Conservation (phyloP, 2,113 vertebrate genomes). For the Malaclemys terrapin region DNA sequence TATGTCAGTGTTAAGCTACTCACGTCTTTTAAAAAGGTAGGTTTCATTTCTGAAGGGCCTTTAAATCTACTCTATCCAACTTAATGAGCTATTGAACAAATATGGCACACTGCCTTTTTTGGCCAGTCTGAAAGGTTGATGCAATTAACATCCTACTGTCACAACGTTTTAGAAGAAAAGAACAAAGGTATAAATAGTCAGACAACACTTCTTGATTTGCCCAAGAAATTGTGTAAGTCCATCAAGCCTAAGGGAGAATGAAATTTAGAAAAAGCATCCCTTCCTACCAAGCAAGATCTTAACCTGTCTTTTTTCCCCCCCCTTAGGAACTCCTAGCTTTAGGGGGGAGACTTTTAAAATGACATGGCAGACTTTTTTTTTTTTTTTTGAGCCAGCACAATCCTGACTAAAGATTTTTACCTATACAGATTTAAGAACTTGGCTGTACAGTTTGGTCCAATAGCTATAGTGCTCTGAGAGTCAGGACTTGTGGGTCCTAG, state of each 20-base stretch:
- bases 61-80: background rate
- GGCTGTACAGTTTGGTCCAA: background rate
- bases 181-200: background rate
- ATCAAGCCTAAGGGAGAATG: background rate
- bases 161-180: too few relatives aligned
- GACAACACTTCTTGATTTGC: background rate
- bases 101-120: background rate
- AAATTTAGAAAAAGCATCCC: background rate
- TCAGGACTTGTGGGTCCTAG: background rate
- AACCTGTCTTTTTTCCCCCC: too few relatives aligned
- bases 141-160: background rate
- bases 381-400: background rate
- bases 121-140: background rate
- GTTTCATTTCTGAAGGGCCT: background rate
- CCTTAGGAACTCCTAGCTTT: background rate
- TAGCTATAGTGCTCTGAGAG: background rate
- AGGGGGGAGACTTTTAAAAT: background rate
- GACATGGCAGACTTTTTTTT: too few relatives aligned
- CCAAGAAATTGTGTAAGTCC: background rate
- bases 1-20: conserved; percentile 98
- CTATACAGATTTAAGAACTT: background rate
- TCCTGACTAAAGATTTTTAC: background rate
- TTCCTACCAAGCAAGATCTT: background rate
- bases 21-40: conserved; percentile 98
- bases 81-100: background rate